Percentiles rank a stretch among this genome's conserved stretches.
These are phyloP conservation scores for Cyanistes caeruleus DNA, from an alignment of 2,113 vertebrate species.

Conservation along the genomic window DNA sequence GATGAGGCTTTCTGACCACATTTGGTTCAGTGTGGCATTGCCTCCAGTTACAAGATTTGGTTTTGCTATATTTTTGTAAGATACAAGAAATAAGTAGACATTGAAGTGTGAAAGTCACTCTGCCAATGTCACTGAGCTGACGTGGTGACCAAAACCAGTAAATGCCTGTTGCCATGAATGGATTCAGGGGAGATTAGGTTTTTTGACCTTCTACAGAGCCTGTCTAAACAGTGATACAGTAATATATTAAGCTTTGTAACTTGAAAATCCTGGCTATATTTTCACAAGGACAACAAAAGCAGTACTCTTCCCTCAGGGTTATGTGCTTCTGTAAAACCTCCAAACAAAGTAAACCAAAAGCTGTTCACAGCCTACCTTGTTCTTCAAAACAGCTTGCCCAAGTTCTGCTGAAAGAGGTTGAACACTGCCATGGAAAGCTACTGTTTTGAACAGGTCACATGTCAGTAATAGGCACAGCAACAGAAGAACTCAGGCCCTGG, in stretches of 20 bases:
- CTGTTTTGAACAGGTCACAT: background rate
- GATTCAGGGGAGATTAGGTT: background rate
- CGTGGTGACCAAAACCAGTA: background rate
- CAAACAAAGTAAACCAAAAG: background rate
- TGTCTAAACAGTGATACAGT: background rate
- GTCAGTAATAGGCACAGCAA: background rate
- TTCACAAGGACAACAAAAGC: slow-evolving; percentile 24
- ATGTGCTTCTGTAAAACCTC: background rate
- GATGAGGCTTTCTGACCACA: background rate
- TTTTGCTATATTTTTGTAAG: background rate
- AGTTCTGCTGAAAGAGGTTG: background rate
- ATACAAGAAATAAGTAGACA: background rate
- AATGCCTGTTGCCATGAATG: background rate
- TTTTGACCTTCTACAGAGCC: background rate
- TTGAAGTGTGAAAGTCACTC: background rate
- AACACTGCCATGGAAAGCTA: background rate
- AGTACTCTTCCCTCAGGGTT: background rate
- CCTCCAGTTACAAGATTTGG: background rate
- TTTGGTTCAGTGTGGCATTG: background rate
- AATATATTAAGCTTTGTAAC: background rate
- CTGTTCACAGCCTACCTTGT: background rate
- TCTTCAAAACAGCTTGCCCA: slow-evolving; percentile 1
- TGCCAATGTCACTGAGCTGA: background rate
- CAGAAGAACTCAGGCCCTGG: background rate
- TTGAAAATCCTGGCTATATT: slow-evolving; percentile 19